Conservation (phyloP, 2,888 invertebrate genomes). For the Ennomos quercinarius region DNA sequence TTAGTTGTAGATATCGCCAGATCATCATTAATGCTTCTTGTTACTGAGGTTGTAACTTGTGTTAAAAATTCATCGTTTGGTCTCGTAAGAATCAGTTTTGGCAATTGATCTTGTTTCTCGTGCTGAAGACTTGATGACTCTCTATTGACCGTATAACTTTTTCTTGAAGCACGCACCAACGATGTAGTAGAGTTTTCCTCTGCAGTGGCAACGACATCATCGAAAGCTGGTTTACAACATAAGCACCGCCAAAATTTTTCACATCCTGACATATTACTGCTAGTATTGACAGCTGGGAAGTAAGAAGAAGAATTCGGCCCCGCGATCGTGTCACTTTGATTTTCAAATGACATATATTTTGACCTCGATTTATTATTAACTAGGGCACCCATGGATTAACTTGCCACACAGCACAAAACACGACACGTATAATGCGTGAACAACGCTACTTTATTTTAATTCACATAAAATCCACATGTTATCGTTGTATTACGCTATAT, state of each 20-base stretch:
- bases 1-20: constrained; percentile 63
- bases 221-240: constrained; percentile 55
- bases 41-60: constrained; percentile 46
- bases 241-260: constrained; percentile 56
- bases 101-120: constrained; percentile 38
- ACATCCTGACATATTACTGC: constrained; percentile 49
- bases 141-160: constrained; percentile 65
- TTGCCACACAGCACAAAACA: constrained; percentile 47
- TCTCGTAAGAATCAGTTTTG: constrained; percentile 49
- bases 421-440: constrained; percentile 53
- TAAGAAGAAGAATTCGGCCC: constrained; percentile 50
- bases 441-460: constrained; percentile 58
- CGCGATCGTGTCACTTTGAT: constrained; percentile 43
- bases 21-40: constrained; percentile 55
- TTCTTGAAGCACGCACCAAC: constrained; percentile 60
- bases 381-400: constrained; percentile 58
- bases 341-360: constrained; percentile 64
- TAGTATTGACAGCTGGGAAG: constrained; percentile 57
- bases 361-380: constrained; percentile 54
- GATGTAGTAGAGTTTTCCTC: constrained; percentile 63
- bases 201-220: constrained; percentile 51
- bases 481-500: constrained; percentile 66
- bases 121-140: constrained; percentile 40
- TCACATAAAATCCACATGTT: constrained; percentile 70
- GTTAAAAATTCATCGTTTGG: constrained; percentile 43